Evolutionary conservation across 2,797 vertebrate genomes (phyloP), one percentile per base, ranked within the genome.

Genomic region (Allobates femoralis): DNA sequence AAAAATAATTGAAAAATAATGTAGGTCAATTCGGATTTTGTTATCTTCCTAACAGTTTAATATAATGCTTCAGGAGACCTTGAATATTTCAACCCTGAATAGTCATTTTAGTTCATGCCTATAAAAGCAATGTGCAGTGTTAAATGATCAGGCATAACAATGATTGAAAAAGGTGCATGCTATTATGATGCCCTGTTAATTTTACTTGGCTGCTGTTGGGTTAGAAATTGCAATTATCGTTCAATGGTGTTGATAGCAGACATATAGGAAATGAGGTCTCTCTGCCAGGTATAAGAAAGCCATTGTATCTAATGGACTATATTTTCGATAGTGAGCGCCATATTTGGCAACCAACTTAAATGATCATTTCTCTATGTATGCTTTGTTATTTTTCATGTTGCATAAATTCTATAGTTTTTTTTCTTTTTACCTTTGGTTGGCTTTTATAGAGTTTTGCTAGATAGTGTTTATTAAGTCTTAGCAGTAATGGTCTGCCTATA

Each of bases 91-190:
- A 46, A 41, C 51, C 64, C 69, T 28, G 18, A 7, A 14, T 37
- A 74, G 56, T 83, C 32, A 30, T 79, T 85, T 71, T 69, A 79
- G 75, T 85, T 69, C 62, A 85, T 79, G 74, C 51, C 67, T 79
- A 46, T 73, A 85, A 73, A 80, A 85, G 64, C 84, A 80, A 85
- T 85, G 84, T 85, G 76, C 84, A 79, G 84, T 50, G 76, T 79
- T 60, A 73, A 85, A 85, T 85, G 84, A 79, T 85, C 64, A 80
- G 60, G 51, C 50, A 79, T 50, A 85, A 79, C 37, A 41, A 73
- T 85, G 84, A 80, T 58, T 73, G 66, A 50, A 41, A 71, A 73
- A 60, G 64, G 51, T 79, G 50, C 75, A 46, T 32, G 28, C 32
- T 79, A 74, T 41, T 73, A 83, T 64, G 74, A 84, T 64, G 56